Evolutionary conservation across 2,113 vertebrate species (phyloP), one percentile per base, ranked within the genome.

Genomic region (Electrona antarctica): DNA sequence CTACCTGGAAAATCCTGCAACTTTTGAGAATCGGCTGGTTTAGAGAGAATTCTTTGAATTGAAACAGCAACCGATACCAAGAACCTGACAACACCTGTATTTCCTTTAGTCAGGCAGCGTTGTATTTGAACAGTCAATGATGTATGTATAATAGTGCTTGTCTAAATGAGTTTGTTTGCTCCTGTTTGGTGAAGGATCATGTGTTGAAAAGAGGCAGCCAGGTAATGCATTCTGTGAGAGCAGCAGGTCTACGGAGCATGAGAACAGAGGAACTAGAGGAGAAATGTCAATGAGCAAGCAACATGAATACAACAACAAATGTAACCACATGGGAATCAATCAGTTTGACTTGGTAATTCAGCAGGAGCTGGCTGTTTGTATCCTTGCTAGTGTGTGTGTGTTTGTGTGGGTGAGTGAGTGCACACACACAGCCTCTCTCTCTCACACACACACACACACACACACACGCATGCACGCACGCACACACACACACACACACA

Each of bases 231-330:
- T 81, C 57, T 60, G 65, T 75, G 72, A 66, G 69, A 8, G 28
- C 81, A 6, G 63, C 33, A 57, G 73, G 69, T 70, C 82, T 77
- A 60, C 71, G 29, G 52, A 85, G 70, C 77, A 60, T 49, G 79
- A 77, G 73, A 87, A 80, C 76, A 2, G 8, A 60, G 60, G 60
- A 51, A 75, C 73, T 85, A 80, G 77, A 55, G 72, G 76, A 63
- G 21, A 87, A 90, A 89, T 90, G 90, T 89, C 86, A 88, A 6
- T 48, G 75, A 73, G 74, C 83, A 84, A 80, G 73, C 69, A 67
- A 71, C 73, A 71, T 68, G 75, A 85, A 84, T 60, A 49, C 85
- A 83, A 79, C 82, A 77, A 68, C 73, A 87, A 70, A 69, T 73
- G 72, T 61, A 84, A 71, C 78, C 47, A 50, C 15, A 3, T 5